Conservation (phyloP, 1,140 invertebrate species). For the Protaetia brevitarsis region DNA sequence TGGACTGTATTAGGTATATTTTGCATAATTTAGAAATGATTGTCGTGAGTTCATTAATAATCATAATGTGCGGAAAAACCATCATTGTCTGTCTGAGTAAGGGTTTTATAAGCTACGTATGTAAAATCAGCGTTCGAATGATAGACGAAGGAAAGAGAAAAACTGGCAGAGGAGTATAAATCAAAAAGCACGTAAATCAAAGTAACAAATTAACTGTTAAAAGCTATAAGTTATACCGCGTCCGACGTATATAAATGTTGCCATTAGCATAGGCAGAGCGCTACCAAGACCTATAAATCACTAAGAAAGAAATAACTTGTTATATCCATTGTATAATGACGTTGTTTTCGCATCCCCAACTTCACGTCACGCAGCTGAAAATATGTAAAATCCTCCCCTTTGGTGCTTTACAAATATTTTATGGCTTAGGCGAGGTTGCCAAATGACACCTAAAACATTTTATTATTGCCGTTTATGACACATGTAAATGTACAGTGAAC, state of each 20-base stretch:
- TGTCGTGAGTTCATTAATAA: constrained; percentile 16
- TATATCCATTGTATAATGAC: constrained; percentile 50
- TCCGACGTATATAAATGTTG: constrained; percentile 49
- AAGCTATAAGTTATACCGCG: constrained; percentile 46
- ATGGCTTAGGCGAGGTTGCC: constrained; percentile 13
- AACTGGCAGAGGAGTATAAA: constrained; percentile 26
- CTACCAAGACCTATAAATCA: constrained; percentile 47
- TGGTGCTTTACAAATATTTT: constrained; percentile 9
- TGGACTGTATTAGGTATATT: no score
- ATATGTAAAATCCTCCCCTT: constrained; percentile 40
- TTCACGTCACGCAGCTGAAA: constrained; percentile 31
- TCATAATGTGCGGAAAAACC: not conserved
- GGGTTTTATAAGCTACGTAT: not conserved
- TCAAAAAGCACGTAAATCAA: constrained; percentile 47
- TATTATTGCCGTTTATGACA: constrained; percentile 8
- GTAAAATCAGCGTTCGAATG: not conserved
- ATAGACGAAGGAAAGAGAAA: constrained; percentile 7
- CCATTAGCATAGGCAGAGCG: constrained; percentile 50
- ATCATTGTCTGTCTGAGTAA: not conserved
- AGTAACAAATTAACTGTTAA: constrained; percentile 50
- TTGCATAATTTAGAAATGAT: no score
- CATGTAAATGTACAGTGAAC: no score
- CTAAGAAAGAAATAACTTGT: constrained; percentile 49
- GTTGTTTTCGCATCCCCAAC: constrained; percentile 47
- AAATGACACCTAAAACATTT: constrained; percentile 7